These are phyloP conservation scores for Scaptomyza montana DNA, from an alignment of 1,140 invertebrate genomes.

Conservation along the genomic window DNA sequence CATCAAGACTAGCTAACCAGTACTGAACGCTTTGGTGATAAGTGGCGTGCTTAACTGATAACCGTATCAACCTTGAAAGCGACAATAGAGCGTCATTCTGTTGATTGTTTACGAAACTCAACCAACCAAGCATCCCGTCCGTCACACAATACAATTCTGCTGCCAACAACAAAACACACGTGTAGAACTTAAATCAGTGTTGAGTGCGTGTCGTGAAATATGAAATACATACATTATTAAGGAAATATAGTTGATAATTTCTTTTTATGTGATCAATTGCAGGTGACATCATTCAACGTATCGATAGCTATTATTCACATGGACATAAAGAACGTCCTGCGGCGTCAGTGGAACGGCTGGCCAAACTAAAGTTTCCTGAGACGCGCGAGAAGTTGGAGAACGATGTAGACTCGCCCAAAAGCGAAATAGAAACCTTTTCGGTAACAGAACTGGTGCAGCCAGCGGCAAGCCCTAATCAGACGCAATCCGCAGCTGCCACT, in stretches of 20 bases:
- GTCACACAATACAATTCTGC: conserved; percentile 5
- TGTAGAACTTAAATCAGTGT: conserved; percentile 1
- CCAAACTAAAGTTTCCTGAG: conserved; percentile 64
- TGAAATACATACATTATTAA: too few relatives aligned
- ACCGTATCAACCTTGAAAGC: conserved; percentile 49
- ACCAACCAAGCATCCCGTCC: not conserved
- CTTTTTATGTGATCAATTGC: not conserved
- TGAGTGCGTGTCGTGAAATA: not conserved
- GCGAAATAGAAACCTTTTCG: conserved; percentile 77
- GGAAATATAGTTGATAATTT: too few relatives aligned
- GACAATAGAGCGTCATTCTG: conserved; percentile 35
- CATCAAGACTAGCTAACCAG: conserved; percentile 17
- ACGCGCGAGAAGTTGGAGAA: conserved; percentile 49
- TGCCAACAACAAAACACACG: conserved; percentile 5
- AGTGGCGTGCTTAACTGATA: conserved; percentile 46
- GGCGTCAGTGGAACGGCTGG: conserved; percentile 28
- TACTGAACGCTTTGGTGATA: conserved; percentile 26
- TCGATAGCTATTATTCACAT: conserved; percentile 69
- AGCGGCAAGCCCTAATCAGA: conserved; percentile 58
- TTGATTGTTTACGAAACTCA: conserved; percentile 19
- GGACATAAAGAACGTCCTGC: conserved; percentile 18
- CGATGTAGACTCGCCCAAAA: conserved; percentile 60
- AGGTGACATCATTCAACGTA: conserved; percentile 79
- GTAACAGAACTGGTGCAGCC: conserved; percentile 68
- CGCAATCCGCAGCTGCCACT: conserved; percentile 44